phyloP scores from a whole-genome alignment of 2,797 vertebrate species.

The Tragopan temminckii region DNA sequence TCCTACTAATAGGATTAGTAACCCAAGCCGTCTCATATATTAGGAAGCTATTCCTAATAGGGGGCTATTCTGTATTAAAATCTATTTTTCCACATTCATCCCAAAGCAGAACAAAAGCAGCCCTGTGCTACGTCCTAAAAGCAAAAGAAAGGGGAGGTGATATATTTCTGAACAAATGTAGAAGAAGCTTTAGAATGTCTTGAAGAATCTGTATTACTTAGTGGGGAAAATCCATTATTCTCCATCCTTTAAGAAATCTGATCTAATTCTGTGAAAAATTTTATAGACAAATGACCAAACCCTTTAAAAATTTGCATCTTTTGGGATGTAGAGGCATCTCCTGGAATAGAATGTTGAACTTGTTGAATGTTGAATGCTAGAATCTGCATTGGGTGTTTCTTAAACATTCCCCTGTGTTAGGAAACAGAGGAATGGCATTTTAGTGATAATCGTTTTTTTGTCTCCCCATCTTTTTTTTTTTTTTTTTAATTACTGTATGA shows the following conservation, averaged over 20 bases:
- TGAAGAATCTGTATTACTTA: not conserved
- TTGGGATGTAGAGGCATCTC: not conserved
- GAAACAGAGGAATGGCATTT: not conserved
- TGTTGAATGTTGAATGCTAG: not conserved
- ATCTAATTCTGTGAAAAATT: not conserved
- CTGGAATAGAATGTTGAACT: not conserved
- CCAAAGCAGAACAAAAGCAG: not conserved
- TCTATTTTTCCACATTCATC: not conserved
- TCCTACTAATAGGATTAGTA: conserved; percentile 82
- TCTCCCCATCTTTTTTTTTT: not conserved
- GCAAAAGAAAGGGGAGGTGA: not conserved
- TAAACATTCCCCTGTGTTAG: not conserved
- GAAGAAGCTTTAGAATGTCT: not conserved
- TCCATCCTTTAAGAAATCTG: not conserved
- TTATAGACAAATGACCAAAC: not conserved
- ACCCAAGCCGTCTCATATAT: conserved; percentile 42
- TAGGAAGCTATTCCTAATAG: not conserved
- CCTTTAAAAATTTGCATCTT: not conserved
- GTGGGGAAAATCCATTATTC: not conserved
- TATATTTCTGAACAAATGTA: not conserved
- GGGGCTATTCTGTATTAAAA: conserved; percentile 20
- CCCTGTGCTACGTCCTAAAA: not conserved
- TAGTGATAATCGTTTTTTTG: not conserved
- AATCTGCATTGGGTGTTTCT: not conserved
- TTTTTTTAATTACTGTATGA: not conserved